Evolutionary conservation across 2,797 vertebrate genomes (phyloP).

Genomic region (Falco peregrinus): DNA sequence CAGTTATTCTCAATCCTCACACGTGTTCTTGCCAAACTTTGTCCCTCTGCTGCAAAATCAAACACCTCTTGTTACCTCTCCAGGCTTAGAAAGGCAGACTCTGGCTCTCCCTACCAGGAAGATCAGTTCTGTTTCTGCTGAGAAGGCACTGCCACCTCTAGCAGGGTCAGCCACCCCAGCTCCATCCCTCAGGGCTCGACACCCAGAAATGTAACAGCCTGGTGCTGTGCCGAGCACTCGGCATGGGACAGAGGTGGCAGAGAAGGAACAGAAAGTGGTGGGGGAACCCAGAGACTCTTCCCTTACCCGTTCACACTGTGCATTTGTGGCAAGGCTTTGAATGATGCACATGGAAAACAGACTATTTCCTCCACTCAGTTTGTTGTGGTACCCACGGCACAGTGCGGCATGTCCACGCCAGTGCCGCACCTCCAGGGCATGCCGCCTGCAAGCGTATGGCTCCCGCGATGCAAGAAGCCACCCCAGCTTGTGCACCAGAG

Average conservation of each 20-base stretch:
- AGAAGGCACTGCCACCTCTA: background rate
- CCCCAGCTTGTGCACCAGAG: background rate
- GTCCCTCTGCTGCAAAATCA: background rate
- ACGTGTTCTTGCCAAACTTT: background rate
- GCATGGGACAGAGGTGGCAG: background rate
- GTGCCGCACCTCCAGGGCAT: background rate
- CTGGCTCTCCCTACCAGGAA: background rate
- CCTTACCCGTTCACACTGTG: background rate
- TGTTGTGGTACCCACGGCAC: accelerated
- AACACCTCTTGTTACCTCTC: background rate
- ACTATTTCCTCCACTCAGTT: background rate
- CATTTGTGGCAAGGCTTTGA: background rate
- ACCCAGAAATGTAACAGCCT: background rate
- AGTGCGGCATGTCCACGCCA: accelerated
- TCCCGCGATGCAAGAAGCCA: background rate
- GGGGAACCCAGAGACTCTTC: background rate
- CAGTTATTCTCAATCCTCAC: background rate
- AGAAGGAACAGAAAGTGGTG: background rate
- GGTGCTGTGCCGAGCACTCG: background rate
- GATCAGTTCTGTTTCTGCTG: background rate
- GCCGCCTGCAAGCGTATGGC: accelerated
- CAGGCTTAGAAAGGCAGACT: background rate
- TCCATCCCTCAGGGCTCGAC: background rate
- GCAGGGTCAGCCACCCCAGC: background rate
- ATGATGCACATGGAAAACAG: accelerated